phyloP scores from a whole-genome alignment of 2,797 vertebrate genomes.

The Huso huso region DNA sequence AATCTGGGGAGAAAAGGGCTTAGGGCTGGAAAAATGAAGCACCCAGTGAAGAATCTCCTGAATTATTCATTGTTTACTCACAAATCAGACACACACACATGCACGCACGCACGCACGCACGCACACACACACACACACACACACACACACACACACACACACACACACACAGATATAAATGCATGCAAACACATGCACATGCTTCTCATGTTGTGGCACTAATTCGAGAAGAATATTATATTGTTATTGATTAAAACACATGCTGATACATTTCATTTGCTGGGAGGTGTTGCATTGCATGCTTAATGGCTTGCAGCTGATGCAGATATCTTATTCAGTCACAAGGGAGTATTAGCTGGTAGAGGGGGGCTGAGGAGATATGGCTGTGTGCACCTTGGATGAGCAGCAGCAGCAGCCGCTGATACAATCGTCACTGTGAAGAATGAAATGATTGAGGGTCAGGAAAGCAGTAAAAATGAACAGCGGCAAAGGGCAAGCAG shows the following conservation, averaged over 20 bases:
- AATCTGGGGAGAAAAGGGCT: conserved; percentile 33
- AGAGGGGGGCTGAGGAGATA: not conserved
- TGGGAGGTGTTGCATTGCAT: conserved; percentile 46
- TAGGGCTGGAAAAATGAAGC: conserved; percentile 25
- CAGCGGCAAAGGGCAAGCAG: too few species aligned
- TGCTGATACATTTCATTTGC: conserved; percentile 58
- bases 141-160: too few species aligned
- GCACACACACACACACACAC: too few species aligned
- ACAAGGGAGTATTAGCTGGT: conserved; percentile 24
- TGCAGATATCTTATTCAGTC: conserved; percentile 31
- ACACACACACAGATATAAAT: too few species aligned
- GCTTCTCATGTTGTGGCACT: conserved; percentile 42
- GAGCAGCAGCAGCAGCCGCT: not conserved
- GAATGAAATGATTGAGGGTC: too few species aligned
- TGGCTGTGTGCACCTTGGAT: not conserved
- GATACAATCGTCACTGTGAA: too few species aligned
- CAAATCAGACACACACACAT: too few species aligned
- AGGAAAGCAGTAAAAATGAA: too few species aligned
- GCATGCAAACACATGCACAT: conserved; percentile 12
- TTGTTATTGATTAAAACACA: conserved; percentile 60
- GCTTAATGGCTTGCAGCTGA: conserved; percentile 24
- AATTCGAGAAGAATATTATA: conserved; percentile 59
- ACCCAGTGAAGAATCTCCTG: conserved; percentile 41
- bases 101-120: too few species aligned
- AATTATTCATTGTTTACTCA: conserved; percentile 58